These are phyloP conservation scores for Musca vetustissima DNA, from an alignment of 1,140 invertebrate genomes.

Conservation along the genomic window DNA sequence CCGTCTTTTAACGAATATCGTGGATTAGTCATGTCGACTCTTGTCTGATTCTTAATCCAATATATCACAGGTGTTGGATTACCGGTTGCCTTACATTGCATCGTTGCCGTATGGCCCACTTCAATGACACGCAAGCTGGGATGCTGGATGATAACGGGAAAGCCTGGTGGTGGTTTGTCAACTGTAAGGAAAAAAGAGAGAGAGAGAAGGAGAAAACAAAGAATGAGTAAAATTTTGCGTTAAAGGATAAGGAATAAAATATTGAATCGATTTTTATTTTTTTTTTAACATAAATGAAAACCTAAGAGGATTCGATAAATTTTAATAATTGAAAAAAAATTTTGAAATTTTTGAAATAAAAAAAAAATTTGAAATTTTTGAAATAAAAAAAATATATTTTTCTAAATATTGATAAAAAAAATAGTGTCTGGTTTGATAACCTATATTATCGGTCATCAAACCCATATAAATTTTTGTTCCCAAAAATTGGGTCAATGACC, in stretches of 20 bases:
- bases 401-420: no score
- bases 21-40: conserved; percentile 82
- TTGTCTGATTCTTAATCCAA: conserved; percentile 91
- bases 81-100: conserved; percentile 85
- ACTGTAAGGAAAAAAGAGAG: conserved; percentile 62
- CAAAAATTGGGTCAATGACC: no score
- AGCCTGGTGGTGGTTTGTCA: conserved; percentile 84
- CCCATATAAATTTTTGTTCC: no score
- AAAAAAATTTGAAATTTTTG: no score
- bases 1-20: conserved; percentile 81
- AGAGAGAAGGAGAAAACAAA: not conserved
- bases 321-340: no score
- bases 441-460: no score
- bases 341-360: no score
- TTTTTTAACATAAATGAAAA: conserved; percentile 4
- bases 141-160: conserved; percentile 80
- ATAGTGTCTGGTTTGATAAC: no score
- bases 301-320: no score
- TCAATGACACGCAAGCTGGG: conserved; percentile 90
- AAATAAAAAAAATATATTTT: no score
- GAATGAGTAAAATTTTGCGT: not conserved
- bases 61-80: conserved; percentile 82
- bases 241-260: not conserved
- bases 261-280: not conserved
- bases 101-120: conserved; percentile 86